Evolutionary conservation across 2,113 vertebrate genomes (phyloP).

Genomic region (Phaetusa simplex): DNA sequence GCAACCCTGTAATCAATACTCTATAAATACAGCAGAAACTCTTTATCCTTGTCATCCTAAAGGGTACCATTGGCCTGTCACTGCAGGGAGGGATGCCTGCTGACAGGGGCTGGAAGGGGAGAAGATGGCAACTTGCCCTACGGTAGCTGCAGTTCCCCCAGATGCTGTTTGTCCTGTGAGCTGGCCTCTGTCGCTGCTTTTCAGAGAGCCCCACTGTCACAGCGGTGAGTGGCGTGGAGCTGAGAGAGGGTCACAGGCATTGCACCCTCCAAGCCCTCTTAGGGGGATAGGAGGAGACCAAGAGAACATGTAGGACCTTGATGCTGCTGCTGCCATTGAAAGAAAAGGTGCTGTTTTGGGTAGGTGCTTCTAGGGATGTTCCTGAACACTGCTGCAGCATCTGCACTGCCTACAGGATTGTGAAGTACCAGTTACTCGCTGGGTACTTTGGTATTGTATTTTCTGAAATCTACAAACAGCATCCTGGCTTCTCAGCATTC

Average conservation of each 20-base stretch:
- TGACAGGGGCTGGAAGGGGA: not conserved
- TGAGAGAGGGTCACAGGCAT: not conserved
- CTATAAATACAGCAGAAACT: not conserved
- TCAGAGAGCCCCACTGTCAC: not conserved
- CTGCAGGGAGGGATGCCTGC: too few species aligned
- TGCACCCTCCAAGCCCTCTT: not conserved
- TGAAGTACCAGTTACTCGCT: not conserved
- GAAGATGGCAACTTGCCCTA: not conserved
- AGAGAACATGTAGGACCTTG: not conserved
- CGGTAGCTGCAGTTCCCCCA: not conserved
- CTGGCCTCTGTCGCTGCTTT: not conserved
- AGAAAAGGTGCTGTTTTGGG: not conserved
- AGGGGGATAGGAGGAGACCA: not conserved
- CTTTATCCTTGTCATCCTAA: not conserved
- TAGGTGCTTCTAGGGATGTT: not conserved
- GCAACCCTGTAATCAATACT: not conserved
- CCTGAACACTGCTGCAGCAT: not conserved
- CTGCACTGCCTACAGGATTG: not conserved
- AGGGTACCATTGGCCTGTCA: not conserved
- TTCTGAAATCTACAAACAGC: not conserved
- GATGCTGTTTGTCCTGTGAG: not conserved
- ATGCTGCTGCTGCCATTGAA: not conserved
- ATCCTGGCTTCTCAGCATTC: not conserved
- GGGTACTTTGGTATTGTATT: not conserved
- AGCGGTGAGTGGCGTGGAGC: not conserved